Percentiles rank a stretch among this genome's conserved stretches.
Conservation (phyloP, 2,113 vertebrate genomes). For the Pygathrix nemaeus region DNA sequence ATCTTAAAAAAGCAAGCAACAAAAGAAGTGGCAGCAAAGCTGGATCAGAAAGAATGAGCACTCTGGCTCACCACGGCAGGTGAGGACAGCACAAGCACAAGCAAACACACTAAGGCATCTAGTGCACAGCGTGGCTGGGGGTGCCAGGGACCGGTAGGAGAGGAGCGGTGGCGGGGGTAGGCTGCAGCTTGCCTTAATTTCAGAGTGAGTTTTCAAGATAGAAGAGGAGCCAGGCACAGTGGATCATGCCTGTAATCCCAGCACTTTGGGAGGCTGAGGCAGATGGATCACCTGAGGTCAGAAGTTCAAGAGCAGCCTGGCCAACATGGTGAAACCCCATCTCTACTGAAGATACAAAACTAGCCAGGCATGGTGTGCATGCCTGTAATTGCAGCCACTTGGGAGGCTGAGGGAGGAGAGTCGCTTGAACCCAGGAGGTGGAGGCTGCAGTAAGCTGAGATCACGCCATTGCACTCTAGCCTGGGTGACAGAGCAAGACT, state of each 20-base stretch:
- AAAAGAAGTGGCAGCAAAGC: too few species aligned
- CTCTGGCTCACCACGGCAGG: background rate
- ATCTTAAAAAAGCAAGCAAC: too few species aligned
- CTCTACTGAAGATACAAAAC: too few species aligned
- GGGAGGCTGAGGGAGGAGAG: too few species aligned
- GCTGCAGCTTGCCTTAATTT: background rate
- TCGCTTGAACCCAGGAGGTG: too few species aligned
- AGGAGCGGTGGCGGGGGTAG: background rate
- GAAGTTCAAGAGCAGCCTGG: background rate
- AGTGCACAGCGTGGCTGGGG: rapidly evolving
- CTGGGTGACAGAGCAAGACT: too few species aligned
- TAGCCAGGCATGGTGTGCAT: too few species aligned
- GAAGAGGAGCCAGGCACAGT: background rate
- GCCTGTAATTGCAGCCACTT: too few species aligned
- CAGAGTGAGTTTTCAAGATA: background rate
- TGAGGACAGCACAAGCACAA: rapidly evolving
- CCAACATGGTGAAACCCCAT: too few species aligned
- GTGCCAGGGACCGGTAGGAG: rapidly evolving
- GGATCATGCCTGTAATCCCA: too few species aligned
- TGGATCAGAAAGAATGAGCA: background rate
- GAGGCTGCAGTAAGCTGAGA: too few species aligned
- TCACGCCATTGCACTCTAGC: too few species aligned
- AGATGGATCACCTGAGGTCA: background rate
- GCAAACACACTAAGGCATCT: background rate
- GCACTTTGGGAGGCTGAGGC: background rate